Evolutionary conservation across 2,888 invertebrate species (phyloP).

Genomic region (Protodeltote pygarga): DNA sequence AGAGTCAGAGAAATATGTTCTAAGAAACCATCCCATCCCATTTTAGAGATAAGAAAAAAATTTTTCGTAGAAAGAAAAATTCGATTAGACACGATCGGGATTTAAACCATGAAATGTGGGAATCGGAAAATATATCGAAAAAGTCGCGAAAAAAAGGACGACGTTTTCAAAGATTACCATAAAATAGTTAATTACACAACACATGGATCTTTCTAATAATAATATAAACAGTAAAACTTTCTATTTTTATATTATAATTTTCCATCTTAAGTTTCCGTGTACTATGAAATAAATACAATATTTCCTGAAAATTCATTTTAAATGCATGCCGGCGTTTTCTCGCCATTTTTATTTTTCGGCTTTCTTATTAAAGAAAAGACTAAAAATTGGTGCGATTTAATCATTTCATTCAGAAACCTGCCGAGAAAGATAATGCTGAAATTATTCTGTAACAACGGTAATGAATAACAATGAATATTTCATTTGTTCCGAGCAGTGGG

Average conservation of each 20-base stretch:
- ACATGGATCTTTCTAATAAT: too few relatives aligned
- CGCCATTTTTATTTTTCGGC: constrained; percentile 44
- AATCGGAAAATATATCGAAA: too few relatives aligned
- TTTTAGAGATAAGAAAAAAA: too few relatives aligned
- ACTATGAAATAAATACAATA: constrained; percentile 22
- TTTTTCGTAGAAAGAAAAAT: too few relatives aligned
- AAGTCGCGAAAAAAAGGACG: too few relatives aligned
- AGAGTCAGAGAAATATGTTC: too few relatives aligned
- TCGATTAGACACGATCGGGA: too few relatives aligned
- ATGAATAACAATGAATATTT: constrained; percentile 77
- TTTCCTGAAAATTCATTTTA: constrained; percentile 42
- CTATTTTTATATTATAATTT: constrained; percentile 20
- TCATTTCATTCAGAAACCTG: constrained; percentile 76
- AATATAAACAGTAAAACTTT: too few relatives aligned
- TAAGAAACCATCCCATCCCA: too few relatives aligned
- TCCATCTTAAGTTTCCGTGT: constrained; percentile 24
- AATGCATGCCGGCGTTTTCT: constrained; percentile 49
- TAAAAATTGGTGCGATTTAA: constrained; percentile 76
- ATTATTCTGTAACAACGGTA: constrained; percentile 77
- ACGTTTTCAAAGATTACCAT: too few relatives aligned
- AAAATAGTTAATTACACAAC: too few relatives aligned
- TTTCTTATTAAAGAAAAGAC: constrained; percentile 53
- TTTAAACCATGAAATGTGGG: too few relatives aligned
- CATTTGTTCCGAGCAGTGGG: constrained; percentile 66
- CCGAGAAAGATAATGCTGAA: constrained; percentile 72